Evolutionary conservation across 2,888 invertebrate genomes (phyloP), one percentile per base, ranked within the genome.

Genomic region (Troides aeacus): DNA sequence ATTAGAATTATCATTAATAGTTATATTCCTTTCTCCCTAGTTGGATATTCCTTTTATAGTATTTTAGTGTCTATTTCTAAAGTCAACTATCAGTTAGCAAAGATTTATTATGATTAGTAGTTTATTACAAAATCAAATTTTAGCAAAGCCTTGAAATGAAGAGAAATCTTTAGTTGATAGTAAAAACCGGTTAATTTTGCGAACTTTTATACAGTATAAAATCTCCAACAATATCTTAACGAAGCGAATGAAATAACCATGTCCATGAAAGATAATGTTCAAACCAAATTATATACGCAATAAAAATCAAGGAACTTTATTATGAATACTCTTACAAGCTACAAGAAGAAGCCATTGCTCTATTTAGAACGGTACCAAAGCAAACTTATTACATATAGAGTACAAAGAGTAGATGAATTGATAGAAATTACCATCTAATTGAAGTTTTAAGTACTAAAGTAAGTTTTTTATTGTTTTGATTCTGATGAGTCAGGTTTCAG

Each of bases 401-500:
- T 58, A 53, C 6, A n/a, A 23, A 12, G 10, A 58, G n/a, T 21
- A 0, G 21, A 57, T 23, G 7, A 10, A 23, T 58, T 23, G 23
- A 1, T 21, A 24, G 23, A 58, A 23, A 58, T 10, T n/a, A 15
- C 2, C 10, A 0, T 23, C 23, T 23, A 23, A 1, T 12, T 58
- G 15, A 58, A n/a, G 3, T 58, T 23, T 23, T 23, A 23, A 6
- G 15, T 23, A 2, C 23, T 58, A 23, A 58, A 53, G 5, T 5
- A 50, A 50, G 18, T 17, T n/a, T 58, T 21, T 58, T 58, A 12
- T 58, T 58, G 12, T 8, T 66, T 72, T 78, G 85, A 89, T 79
- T 88, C 84, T 64, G 86, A 73, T 74, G 85, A 81, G 72, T 89
- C 87, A 68, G 87, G 72, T 78, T 93, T 92, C 66, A 93, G 80